Evolutionary conservation across 2,888 invertebrate species (phyloP), one percentile per base, ranked within the genome.

Genomic region (Griposia aprilina): DNA sequence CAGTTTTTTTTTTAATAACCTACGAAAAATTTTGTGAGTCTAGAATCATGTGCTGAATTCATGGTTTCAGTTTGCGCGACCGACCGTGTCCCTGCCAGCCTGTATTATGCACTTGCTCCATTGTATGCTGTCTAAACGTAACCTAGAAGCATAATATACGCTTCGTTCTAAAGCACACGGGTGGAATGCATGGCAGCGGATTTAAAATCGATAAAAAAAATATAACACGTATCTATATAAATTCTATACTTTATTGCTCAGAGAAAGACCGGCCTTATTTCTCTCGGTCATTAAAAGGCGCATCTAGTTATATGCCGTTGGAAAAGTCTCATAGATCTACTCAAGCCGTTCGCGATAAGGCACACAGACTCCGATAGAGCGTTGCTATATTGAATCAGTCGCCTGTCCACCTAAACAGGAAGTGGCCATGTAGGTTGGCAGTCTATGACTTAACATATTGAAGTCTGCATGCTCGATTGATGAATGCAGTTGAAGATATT

Each of bases 321-420:
- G 17, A 52, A 10, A 26, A 36, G 52, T 45, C 59, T 59, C 45
- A 52, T n/a, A 65, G 68, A 82, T 76, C 57, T 26, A 48, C 5
- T 69, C 41, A 69, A 26, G 23, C 30, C 26, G 13, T 1, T 65
- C 17, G 36, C 63, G 82, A 80, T 80, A 80, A 82, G 57, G 30
- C 80, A 69, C 62, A 80, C 50, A n/a, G 30, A 17, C 30, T 23
- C 5, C n/a, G 11, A 26, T 60, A 60, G 10, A 60, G 13, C 50
- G 0, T 67, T 67, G 23, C 62, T 26, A 13, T 60, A 55, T 41
- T 26, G 36, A 63, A 13, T 52, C 2, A 6, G 10, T 20, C 11
- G 41, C 26, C 15, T 57, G 3, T 41, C 26, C 13, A 20, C 48
- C 26, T n/a, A 45, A n/a, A 65, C 59, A 60, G 69, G 82, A 69